phyloP scores from a whole-genome alignment of 2,888 invertebrate species.

The Linyphia triangularis region DNA sequence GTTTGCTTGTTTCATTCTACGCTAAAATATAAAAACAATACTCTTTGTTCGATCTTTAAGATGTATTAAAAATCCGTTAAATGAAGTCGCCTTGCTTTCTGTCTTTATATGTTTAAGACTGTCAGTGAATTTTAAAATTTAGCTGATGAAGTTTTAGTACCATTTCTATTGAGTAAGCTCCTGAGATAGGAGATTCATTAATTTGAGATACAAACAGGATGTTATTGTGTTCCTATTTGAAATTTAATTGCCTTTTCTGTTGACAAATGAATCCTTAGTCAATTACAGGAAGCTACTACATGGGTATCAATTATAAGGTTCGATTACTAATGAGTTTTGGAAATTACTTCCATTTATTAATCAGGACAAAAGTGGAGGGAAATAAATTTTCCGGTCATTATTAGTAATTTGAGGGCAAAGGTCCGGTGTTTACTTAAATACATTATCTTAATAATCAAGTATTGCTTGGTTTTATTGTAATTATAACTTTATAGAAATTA shows the following conservation, averaged over 20 bases:
- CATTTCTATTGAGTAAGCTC: neutral
- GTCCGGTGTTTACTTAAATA: no score
- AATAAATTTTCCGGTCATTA: neutral
- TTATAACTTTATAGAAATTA: no score
- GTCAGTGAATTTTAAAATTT: neutral
- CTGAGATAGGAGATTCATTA: neutral
- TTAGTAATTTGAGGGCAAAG: neutral
- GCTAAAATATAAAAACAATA: neutral
- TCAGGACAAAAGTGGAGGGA: neutral
- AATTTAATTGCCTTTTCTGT: slow-evolving; percentile 15
- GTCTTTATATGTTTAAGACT: neutral
- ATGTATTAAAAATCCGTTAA: neutral
- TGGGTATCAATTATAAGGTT: neutral
- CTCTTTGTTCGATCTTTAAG: neutral
- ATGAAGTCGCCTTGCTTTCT: neutral
- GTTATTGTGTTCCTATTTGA: neutral
- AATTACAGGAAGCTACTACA: slow-evolving; percentile 17
- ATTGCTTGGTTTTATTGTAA: no score
- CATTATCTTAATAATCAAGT: no score
- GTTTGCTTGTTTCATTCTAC: neutral
- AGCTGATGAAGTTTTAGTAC: neutral
- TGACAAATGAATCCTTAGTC: neutral
- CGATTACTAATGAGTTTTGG: neutral
- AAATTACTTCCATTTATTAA: neutral
- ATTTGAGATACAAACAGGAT: neutral